Conservation (phyloP, 2,113 vertebrate genomes). For the Athene noctua region DNA sequence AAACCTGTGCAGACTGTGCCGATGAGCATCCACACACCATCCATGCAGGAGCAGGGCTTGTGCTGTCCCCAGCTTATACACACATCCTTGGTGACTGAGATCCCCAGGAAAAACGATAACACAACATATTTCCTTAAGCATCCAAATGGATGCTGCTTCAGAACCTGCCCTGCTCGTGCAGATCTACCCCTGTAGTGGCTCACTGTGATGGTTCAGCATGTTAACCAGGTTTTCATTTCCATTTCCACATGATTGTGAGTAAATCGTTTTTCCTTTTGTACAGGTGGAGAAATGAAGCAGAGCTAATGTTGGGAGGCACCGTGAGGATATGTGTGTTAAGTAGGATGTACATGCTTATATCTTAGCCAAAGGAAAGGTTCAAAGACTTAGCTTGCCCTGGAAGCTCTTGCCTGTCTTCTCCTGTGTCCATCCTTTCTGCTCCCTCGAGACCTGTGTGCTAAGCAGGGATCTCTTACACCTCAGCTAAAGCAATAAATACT, state of each 20-base stretch:
- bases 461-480: not conserved
- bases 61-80: not conserved
- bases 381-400: not conserved
- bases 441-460: rapidly evolving
- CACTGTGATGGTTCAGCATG: not conserved
- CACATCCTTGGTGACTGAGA: not conserved
- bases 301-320: not conserved
- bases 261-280: not conserved
- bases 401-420: not conserved
- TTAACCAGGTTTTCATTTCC: not conserved
- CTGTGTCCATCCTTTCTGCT: not conserved
- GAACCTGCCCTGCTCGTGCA: not conserved
- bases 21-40: rapidly evolving
- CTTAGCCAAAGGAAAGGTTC: not conserved
- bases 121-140: not conserved
- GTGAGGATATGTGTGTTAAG: not conserved
- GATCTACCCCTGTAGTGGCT: not conserved
- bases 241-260: not conserved
- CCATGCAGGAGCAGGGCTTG: not conserved
- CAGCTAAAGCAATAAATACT: not conserved
- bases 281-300: not conserved
- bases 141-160: not conserved
- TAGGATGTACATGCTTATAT: not conserved
- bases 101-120: not conserved
- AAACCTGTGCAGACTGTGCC: rapidly evolving